Conservation (phyloP, 2,797 vertebrate species). For the Staurois parvus region DNA sequence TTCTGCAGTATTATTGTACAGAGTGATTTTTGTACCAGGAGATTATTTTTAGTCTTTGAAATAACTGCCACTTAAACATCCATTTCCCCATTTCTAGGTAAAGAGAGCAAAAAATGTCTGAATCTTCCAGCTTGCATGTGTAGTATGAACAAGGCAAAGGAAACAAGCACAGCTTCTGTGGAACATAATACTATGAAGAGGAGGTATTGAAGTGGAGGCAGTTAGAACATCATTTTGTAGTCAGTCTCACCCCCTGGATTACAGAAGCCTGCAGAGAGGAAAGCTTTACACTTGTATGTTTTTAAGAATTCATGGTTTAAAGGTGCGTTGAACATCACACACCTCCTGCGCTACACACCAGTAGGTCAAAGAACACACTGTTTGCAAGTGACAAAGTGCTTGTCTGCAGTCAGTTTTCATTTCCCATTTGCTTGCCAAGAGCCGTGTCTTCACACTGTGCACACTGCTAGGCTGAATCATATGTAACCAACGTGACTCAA, state of each 20-base stretch:
- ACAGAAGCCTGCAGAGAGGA: slow-evolving; percentile 32
- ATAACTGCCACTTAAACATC: no score
- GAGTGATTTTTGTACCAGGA: no score
- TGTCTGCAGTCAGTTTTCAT: slow-evolving; percentile 35
- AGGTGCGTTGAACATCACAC: slow-evolving; percentile 32
- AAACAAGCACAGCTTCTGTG: not conserved
- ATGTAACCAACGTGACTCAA: slow-evolving; percentile 30
- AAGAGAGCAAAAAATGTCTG: not conserved
- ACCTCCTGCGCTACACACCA: slow-evolving; percentile 16
- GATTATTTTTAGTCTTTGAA: no score
- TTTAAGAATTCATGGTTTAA: slow-evolving; percentile 51
- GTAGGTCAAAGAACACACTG: slow-evolving; percentile 29
- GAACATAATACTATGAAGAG: not conserved
- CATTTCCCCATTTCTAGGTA: no score
- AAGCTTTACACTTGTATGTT: slow-evolving; percentile 38
- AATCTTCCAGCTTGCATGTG: not conserved
- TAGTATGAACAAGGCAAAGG: not conserved
- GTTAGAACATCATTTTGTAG: slow-evolving; percentile 16
- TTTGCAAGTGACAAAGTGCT: slow-evolving; percentile 38
- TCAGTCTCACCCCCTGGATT: not conserved
- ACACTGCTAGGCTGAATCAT: slow-evolving; percentile 1
- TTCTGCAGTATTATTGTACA: no score
- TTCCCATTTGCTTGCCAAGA: not conserved
- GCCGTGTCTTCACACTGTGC: slow-evolving; percentile 7
- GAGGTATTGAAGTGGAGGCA: not conserved